Percentiles rank a stretch among this genome's conserved stretches.
Evolutionary conservation across 2,797 vertebrate genomes (phyloP).

Genomic region (Dermochelys coriacea): DNA sequence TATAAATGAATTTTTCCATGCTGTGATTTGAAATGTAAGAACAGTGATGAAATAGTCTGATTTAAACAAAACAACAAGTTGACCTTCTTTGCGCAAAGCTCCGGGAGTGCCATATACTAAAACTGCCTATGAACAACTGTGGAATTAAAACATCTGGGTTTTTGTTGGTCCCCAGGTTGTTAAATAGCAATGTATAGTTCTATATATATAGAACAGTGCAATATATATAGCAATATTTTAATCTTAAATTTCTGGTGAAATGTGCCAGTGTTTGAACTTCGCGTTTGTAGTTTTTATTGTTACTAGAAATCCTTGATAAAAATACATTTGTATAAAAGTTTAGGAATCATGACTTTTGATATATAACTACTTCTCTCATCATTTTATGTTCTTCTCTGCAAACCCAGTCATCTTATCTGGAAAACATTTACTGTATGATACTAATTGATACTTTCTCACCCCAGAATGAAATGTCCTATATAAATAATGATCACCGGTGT

Average conservation of each 20-base stretch:
- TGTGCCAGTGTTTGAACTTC: not conserved
- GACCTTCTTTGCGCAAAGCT: not conserved
- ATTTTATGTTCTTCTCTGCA: not conserved
- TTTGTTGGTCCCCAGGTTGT: fast-evolving
- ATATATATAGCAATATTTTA: not conserved
- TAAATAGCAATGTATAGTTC: too few species aligned
- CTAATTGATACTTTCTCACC: not conserved
- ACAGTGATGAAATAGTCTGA: not conserved
- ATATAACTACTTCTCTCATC: not conserved
- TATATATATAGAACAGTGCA: too few species aligned
- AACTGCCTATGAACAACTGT: not conserved
- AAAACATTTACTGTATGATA: not conserved
- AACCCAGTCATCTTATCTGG: not conserved
- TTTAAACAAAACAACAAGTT: constrained; percentile 28
- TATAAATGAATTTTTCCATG: not conserved
- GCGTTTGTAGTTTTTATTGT: not conserved
- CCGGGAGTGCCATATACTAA: fast-evolving
- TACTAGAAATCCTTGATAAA: not conserved
- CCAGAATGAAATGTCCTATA: not conserved
- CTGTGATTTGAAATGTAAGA: not conserved
- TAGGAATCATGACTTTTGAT: not conserved
- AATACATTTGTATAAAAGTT: not conserved
- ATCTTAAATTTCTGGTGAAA: not conserved
- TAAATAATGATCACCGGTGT: not conserved
- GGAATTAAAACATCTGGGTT: not conserved